Base-by-base conservation (phyloP, 2,888 invertebrate genomes). In the Hydrotaea diabolus region DNA sequence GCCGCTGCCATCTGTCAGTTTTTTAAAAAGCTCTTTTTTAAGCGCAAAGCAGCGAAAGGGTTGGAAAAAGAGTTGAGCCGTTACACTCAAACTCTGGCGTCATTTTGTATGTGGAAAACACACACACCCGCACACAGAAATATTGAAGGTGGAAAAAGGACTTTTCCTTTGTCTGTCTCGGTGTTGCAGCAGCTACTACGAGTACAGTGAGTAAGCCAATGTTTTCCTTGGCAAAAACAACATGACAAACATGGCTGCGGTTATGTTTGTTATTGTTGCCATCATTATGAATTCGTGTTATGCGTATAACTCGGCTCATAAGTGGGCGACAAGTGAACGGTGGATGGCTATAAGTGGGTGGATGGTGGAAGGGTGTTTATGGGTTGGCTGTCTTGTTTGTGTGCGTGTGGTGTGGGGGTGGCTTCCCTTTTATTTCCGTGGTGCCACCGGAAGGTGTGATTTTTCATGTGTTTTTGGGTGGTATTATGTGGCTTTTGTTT, bases 1-100 rank as follows among this genome's bases (percentile, higher is more conserved):
- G 87, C 87, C 89, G 89, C 89, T 89, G 87, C 85, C 87, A 86
- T 87, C 86, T 87, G 80, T 72, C 62, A 76, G 82, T 84, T 84
- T 66, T 62, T 79, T 64, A 69, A 64, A 85, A 87, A 87, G 87
- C 87, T 87, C 79, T 77, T 72, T 74, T 74, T 69, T 57, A 62
- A 76, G 39, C 21, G n/a, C 62, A 39, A 73, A 39, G 11, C 15
- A 39, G 11, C 15, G 13, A 39, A 85, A 80, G 85, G 82, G 83
- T 86, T 83, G 84, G 39, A 76, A 57, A 79, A 39, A 75, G 73
- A 78, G 76, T 74, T 81, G 57, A 74, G 39, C 23, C 11, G 39
- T 39, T 31, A 31, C 31, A 31, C 39, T 39, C 39, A 39, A 39
- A 39, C 39, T 39, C 9, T 11, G 39, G 11, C 31, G 8, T 19